Evolutionary conservation across 2,113 vertebrate species (phyloP).

Genomic region (Melierax canorus): DNA sequence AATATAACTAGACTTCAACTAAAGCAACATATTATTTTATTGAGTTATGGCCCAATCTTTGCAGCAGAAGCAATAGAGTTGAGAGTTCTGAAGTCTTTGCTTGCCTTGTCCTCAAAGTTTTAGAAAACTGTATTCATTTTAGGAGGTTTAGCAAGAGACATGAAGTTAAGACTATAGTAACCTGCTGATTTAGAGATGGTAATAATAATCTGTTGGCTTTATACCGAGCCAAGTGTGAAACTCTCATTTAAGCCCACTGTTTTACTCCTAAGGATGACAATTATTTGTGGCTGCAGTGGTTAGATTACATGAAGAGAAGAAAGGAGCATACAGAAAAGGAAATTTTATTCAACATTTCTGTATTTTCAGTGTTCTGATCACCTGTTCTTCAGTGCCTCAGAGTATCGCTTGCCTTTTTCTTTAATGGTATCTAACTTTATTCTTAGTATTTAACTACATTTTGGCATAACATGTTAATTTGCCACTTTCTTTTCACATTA

Average conservation of each 20-base stretch:
- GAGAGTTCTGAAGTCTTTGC: background rate
- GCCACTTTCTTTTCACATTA: background rate
- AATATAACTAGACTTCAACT: background rate
- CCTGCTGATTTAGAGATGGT: background rate
- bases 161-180: background rate
- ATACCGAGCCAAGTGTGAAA: background rate
- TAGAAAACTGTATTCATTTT: background rate
- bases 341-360: background rate
- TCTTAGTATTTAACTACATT: background rate
- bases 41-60: background rate
- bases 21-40: background rate
- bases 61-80: background rate
- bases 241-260: background rate
- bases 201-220: background rate
- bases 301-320: background rate
- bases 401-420: background rate
- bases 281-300: background rate
- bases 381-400: background rate
- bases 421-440: background rate
- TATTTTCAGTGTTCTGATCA: background rate
- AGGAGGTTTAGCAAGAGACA: background rate
- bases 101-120: background rate
- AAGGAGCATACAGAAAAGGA: background rate
- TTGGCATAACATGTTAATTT: background rate
- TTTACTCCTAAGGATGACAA: background rate